Evolutionary conservation across 2,113 vertebrate species (phyloP).

Genomic region (Ellobius talpinus): DNA sequence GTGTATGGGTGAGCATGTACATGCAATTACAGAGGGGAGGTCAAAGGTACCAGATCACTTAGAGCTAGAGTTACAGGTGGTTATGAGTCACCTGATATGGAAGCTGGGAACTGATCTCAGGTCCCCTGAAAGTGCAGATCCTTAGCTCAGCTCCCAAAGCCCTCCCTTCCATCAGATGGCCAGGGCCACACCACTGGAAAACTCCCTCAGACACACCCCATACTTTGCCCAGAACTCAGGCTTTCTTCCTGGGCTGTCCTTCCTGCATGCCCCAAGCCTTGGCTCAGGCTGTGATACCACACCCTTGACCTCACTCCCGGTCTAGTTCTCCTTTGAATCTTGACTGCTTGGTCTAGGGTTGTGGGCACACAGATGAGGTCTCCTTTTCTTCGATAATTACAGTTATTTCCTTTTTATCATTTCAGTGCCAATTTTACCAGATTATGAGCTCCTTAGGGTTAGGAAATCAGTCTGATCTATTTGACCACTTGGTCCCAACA

Average conservation of each 20-base stretch:
- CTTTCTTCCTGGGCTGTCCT: background rate
- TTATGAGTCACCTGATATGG: background rate
- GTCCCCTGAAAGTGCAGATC: background rate
- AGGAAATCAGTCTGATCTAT: constrained; percentile 7
- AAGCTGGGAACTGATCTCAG: background rate
- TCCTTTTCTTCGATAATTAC: background rate
- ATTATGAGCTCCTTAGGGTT: background rate
- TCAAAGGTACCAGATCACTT: background rate
- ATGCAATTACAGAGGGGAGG: background rate
- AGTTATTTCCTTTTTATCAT: background rate
- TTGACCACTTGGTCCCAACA: background rate
- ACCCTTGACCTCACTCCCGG: background rate
- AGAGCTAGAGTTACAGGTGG: background rate
- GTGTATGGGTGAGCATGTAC: background rate
- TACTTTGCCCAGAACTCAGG: background rate
- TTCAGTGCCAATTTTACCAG: constrained; percentile 12
- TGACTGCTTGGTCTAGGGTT: background rate
- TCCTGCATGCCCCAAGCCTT: background rate
- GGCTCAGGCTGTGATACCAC: background rate
- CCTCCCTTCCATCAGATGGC: background rate
- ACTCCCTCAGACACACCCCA: background rate
- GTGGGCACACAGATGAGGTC: background rate
- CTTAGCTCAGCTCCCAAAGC: background rate
- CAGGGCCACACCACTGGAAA: background rate
- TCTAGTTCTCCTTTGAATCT: background rate